Evolutionary conservation across 2,888 invertebrate genomes (phyloP), one percentile per base, ranked within the genome.

Genomic region (Strigamia crassipes): DNA sequence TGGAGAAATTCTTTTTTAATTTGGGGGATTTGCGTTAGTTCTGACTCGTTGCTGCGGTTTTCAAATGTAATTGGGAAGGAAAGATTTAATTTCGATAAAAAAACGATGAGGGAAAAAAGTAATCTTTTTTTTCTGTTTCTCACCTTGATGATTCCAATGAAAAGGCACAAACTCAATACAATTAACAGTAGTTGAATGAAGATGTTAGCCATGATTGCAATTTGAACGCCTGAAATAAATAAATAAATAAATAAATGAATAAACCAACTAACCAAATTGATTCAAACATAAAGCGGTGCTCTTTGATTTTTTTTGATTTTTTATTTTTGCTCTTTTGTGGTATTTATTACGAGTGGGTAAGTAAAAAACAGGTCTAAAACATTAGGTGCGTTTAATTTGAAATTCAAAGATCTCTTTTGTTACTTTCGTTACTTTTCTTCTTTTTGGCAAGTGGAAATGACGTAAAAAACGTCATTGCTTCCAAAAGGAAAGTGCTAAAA

Each of bases 131-230:
- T 18, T 18, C 18, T 18, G 2, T 18, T 23, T 89, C 91, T 92
- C 88, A 93, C 93, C 91, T 92, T 93, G 89, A 92, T 91, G 87
- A 93, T 92, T 84, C 93, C 93, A 87, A 92, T 91, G 86, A 93
- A 90, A 83, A 93, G 89, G 85, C 92, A 90, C 88, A 93, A 90
- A 87, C 93, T 93, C 82, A 93, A 89, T 83, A 92, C 89, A 84
- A 93, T 92, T 92, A 93, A 93, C 86, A 93, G 93, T 89, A 93
- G 91, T 88, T 93, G 93, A 79, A 93, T 93, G 86, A 93, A 93
- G 88, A 93, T 93, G 85, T 93, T 93, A 85, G 93, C 93, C 85
- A 92, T 90, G 88, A 93, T 93, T 84, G 93, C 93, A 88, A 93
- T 93, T 90, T 93, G 93, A 86, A 93, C 93, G 89, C 93, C 93